These are phyloP conservation scores for Anarsia innoxiella DNA, from an alignment of 2,888 invertebrate species.

Conservation along the genomic window DNA sequence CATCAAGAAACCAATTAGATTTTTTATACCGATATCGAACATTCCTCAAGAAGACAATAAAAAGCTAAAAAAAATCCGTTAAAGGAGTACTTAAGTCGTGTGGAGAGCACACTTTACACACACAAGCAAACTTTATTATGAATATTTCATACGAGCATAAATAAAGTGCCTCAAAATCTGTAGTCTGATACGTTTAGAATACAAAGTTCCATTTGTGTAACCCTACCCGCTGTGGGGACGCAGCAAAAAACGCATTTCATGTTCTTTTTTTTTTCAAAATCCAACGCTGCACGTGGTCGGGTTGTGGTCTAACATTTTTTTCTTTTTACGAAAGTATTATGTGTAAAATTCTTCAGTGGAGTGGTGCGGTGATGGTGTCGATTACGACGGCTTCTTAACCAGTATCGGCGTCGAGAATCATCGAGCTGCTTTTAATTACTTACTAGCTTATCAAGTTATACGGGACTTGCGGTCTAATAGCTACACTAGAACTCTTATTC, in stretches of 20 bases:
- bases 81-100: conserved; percentile 33
- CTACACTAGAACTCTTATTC: conserved; percentile 2
- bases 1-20: no score
- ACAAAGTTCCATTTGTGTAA: conserved; percentile 66
- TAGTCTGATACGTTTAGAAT: conserved; percentile 39
- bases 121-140: no score
- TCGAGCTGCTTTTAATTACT: conserved; percentile 20
- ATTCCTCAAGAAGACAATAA: no score
- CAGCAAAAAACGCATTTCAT: conserved; percentile 45
- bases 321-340: conserved; percentile 61
- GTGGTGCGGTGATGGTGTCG: conserved; percentile 39
- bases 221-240: conserved; percentile 57
- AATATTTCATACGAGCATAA: no score
- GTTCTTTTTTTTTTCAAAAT: conserved; percentile 53
- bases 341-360: conserved; percentile 52
- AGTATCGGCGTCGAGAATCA: conserved; percentile 19
- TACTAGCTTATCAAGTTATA: conserved; percentile 9
- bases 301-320: conserved; percentile 61
- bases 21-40: no score
- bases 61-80: no score
- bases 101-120: conserved; percentile 41
- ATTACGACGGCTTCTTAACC: conserved; percentile 38
- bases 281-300: conserved; percentile 67
- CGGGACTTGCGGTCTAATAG: conserved; percentile 9
- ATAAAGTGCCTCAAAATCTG: conserved; percentile 24